Conservation (phyloP, 1,140 invertebrate genomes). For the Amphibalanus amphitrite region DNA sequence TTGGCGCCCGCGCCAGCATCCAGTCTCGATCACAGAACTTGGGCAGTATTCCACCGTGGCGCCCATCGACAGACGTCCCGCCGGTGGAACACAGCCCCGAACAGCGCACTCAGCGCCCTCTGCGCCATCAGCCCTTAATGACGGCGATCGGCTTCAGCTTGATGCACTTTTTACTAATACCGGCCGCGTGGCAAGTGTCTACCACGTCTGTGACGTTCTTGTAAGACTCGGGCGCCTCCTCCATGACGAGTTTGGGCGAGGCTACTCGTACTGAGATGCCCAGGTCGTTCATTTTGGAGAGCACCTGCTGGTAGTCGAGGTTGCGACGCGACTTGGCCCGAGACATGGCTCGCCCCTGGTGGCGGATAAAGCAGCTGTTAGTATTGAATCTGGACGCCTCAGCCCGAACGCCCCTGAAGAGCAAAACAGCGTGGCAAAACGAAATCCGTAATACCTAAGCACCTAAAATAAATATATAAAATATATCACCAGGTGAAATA, state of each 20-base stretch:
- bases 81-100: not conserved
- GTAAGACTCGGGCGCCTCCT: slow-evolving; percentile 98
- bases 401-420: no score
- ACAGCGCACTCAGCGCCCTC: not conserved
- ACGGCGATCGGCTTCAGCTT: slow-evolving; percentile 96
- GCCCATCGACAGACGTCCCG: not conserved
- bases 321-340: slow-evolving; percentile 93
- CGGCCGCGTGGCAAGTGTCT: slow-evolving; percentile 91
- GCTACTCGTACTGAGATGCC: slow-evolving; percentile 97
- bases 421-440: no score
- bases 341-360: slow-evolving; percentile 85
- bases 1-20: not conserved
- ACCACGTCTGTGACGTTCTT: slow-evolving; percentile 99
- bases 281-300: slow-evolving; percentile 63
- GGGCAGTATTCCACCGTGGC: not conserved
- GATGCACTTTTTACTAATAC: slow-evolving; percentile 93
- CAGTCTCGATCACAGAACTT: not conserved
- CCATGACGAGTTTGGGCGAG: slow-evolving; percentile 98
- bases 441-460: no score
- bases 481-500: no score
- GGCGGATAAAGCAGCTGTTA: no score
- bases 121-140: slow-evolving; percentile 69
- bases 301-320: slow-evolving; percentile 79
- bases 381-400: no score
- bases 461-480: no score